Percentiles rank a stretch among this genome's conserved stretches.
phyloP scores from a whole-genome alignment of 1,140 invertebrate genomes.

The Forficula auricularia region DNA sequence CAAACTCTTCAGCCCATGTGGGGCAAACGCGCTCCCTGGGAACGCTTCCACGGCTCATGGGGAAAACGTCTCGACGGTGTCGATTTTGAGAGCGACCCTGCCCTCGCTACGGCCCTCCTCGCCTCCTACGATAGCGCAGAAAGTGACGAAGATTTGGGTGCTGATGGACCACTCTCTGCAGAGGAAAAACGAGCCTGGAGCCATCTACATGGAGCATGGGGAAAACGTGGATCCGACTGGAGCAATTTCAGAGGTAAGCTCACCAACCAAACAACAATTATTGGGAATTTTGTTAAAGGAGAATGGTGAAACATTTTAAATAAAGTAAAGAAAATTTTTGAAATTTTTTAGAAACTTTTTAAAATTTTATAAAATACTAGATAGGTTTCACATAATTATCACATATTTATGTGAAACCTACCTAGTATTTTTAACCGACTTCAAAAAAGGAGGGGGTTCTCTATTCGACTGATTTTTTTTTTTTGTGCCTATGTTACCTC shows the following conservation, averaged over 20 bases:
- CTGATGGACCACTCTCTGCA: slow-evolving; percentile 2
- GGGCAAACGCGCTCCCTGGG: slow-evolving; percentile 10
- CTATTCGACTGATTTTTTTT: too few relatives aligned
- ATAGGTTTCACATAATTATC: too few relatives aligned
- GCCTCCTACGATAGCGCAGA: slow-evolving; percentile 15
- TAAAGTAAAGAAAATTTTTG: too few relatives aligned
- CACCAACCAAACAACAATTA: not conserved
- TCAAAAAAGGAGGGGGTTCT: too few relatives aligned
- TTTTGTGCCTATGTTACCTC: too few relatives aligned
- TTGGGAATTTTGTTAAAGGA: too few relatives aligned
- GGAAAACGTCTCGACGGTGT: slow-evolving; percentile 8
- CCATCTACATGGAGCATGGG: slow-evolving; percentile 41
- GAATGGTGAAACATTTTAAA: too few relatives aligned
- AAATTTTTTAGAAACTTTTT: too few relatives aligned
- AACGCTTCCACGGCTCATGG: slow-evolving; percentile 11
- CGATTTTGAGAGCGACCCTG: slow-evolving; percentile 1
- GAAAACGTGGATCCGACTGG: slow-evolving; percentile 38
- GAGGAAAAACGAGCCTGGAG: slow-evolving; percentile 42
- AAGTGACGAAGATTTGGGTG: slow-evolving; percentile 13
- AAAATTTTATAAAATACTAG: too few relatives aligned
- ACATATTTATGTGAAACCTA: too few relatives aligned
- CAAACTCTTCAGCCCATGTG: slow-evolving; percentile 3
- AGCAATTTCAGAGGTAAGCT: slow-evolving; percentile 37
- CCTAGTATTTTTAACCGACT: too few relatives aligned
- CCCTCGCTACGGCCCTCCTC: slow-evolving; percentile 15